A percentile compares a stretch with the other conserved stretches of the same genome.
These are phyloP conservation scores for Drosophila sulfurigaster DNA, from an alignment of 1,140 invertebrate genomes.

Conservation along the genomic window DNA sequence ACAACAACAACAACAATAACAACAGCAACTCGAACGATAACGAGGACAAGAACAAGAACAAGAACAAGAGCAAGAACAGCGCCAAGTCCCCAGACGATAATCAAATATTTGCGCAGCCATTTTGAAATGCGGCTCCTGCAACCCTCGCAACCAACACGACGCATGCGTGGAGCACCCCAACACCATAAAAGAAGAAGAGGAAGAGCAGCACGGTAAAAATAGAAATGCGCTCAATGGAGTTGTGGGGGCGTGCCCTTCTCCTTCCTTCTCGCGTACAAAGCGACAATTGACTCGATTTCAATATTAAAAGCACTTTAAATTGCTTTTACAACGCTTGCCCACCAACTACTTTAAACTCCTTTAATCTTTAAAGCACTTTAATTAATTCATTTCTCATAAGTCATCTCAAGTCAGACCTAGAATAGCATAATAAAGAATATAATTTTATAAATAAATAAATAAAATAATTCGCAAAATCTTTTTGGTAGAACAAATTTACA, in stretches of 20 bases:
- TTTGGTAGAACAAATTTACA: too few relatives aligned
- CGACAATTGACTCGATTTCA: conserved; percentile 39
- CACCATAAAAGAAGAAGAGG: neutral
- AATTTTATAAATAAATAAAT: too few relatives aligned
- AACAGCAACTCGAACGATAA: conserved; percentile 31
- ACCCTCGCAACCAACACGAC: conserved; percentile 14
- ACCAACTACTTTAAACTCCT: neutral
- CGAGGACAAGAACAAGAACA: conserved; percentile 33
- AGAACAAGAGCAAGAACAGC: conserved; percentile 33
- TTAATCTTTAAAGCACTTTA: neutral
- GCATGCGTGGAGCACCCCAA: conserved; percentile 43
- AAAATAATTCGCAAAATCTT: too few relatives aligned
- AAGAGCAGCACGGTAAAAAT: neutral
- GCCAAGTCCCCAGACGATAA: conserved; percentile 59
- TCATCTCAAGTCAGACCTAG: too few relatives aligned
- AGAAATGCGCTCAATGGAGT: conserved; percentile 31
- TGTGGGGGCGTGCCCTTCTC: conserved; percentile 37
- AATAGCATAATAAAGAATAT: too few relatives aligned
- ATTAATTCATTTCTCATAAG: neutral
- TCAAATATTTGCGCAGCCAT: conserved; percentile 83
- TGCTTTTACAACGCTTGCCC: neutral
- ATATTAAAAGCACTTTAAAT: conserved; percentile 35
- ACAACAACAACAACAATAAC: conserved; percentile 37
- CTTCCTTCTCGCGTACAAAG: neutral
- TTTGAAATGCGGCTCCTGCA: conserved; percentile 66